Base-by-base conservation (phyloP, 2,888 invertebrate species). In the Nipponacmea schrenckii region DNA sequence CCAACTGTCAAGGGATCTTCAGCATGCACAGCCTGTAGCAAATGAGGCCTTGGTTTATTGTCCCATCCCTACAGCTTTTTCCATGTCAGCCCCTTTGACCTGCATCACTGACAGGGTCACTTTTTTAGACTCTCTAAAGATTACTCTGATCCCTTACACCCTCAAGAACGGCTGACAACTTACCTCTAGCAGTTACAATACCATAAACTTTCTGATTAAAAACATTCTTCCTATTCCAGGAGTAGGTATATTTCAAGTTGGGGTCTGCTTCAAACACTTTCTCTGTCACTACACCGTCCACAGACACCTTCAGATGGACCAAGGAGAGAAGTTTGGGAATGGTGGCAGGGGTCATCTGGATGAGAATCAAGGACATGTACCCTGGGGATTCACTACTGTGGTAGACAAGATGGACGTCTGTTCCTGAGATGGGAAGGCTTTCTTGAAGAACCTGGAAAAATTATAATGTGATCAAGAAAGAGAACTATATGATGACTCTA, bases 181-280 rank as follows among this genome's bases (percentile, higher is more conserved):
- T 95, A 45, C 97, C 96, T 85, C 95, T 92, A 0, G 97, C 98
- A 0, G 95, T 96, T 0, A 97, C 96, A 0, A 98, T 95, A 15
- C 99, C 98, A 84, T 97, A 98, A 10, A 98, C 98, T 91, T 96
- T 97, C 90, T 98, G 97, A 86, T 96, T 95, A 90, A 98, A 99
- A 62, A 97, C 97, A 89, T 99, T 98, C 76, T 96, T 92, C 89
- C 97, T 95, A 89, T 97, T 97, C 99, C 99, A 99, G 2, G 97
- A 95, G 88, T 97, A 99, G 12, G 95, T 96, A 89, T 97, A 97
- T 68, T 95, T 95, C 73, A 99, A 91, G 87, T 96, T 95, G 0
- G 97, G 96, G 89, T 97, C 97, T 0, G 98, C 97, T 90, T 98
- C 98, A 89, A 98, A 97, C 0, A 94, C 94, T 89, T 95, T 94